These are phyloP conservation scores for Poicephalus gulielmi DNA, from an alignment of 2,113 vertebrate species.

Conservation along the genomic window DNA sequence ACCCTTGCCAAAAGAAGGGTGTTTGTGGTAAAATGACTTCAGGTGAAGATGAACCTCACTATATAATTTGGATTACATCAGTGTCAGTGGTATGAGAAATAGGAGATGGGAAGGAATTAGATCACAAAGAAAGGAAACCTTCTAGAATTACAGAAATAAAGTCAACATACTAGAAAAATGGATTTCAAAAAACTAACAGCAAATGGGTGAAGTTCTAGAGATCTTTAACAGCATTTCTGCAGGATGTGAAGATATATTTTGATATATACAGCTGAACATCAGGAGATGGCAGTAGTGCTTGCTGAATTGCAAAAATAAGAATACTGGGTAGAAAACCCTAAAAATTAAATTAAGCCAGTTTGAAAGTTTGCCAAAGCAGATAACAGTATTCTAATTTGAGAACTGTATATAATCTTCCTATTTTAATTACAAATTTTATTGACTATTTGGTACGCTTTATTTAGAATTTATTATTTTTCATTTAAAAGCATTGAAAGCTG, in stretches of 20 bases:
- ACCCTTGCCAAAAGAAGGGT: background rate
- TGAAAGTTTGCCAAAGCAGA: background rate
- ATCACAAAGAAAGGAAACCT: background rate
- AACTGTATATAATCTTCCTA: background rate
- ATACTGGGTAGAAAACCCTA: background rate
- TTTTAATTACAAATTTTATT: slow-evolving; percentile 5
- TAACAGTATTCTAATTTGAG: background rate
- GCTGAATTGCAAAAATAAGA: slow-evolving; percentile 4
- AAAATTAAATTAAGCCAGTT: slow-evolving; percentile 12
- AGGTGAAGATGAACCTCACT: background rate
- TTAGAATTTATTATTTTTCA: background rate
- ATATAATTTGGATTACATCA: background rate
- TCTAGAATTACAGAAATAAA: background rate
- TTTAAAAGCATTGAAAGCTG: background rate
- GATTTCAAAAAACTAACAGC: background rate
- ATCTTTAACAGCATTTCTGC: background rate
- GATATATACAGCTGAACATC: slow-evolving; percentile 29
- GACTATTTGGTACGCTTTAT: background rate
- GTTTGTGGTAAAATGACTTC: background rate
- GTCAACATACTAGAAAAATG: background rate
- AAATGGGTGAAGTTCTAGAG: background rate
- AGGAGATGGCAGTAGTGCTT: slow-evolving; percentile 78
- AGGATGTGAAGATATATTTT: background rate
- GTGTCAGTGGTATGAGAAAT: background rate
- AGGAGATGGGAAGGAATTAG: background rate